Evolutionary conservation across 2,888 invertebrate species (phyloP), one percentile per base, ranked within the genome.

Genomic region (Ophion slaviceki): DNA sequence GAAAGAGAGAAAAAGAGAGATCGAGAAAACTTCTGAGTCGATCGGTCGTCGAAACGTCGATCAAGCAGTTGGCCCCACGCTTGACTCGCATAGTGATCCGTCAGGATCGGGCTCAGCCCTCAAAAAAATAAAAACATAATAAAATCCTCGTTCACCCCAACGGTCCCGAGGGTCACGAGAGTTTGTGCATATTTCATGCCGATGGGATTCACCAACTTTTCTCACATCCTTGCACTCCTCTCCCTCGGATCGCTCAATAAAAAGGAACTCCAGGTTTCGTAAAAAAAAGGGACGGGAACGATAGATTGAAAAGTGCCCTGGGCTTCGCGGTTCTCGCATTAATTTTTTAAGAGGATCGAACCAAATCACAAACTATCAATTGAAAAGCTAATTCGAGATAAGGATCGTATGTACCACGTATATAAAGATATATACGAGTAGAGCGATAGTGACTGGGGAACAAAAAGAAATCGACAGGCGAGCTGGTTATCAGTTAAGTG

Each of bases 41-140:
- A 80, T 84, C 84, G 76, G 76, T 72, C 71, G 53, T 53, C 20
- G n/a, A 80, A 80, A 84, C 72, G 76, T 84, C 61, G 67, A 45
- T 24, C 64, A 24, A 28, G 24, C n/a, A 62, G 64, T 53, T 24
- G 53, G 53, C 57, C 20, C 57, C 36, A 77, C 68, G 62, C 66
- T 64, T 68, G 47, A 24, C 61, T 67, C 4, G 0, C 10, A 57
- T 28, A 14, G 28, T 71, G 62, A 82, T 82, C 70, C 70, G 70
- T 36, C 45, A 59, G 59, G 70, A 53, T 53, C 68, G 45, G 40
- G 24, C 57, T 11, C 59, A 20, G 20, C 68, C 36, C 47, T 72
- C 36, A 14, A 68, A 75, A 66, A 40, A 40, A 40, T 66, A 36
- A 66, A 53, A 76, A 76, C n/a, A 66, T 36, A 76, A 76, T 71